Base-by-base conservation (phyloP, 2,888 invertebrate species). In the Cerceris rybyensis region DNA sequence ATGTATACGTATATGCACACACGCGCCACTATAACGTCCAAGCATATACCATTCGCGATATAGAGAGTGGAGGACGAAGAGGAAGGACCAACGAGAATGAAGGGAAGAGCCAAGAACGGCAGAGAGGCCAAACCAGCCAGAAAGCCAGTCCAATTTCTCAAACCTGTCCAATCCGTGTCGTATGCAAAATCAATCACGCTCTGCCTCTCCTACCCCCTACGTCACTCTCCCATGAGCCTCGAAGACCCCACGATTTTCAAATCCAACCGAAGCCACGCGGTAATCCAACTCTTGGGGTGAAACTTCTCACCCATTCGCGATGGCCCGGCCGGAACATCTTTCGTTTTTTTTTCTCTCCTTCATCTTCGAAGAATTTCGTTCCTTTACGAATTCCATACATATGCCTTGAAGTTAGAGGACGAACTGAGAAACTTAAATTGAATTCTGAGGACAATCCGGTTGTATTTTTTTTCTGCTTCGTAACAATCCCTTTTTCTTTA, bases 181-280 rank as follows among this genome's bases (percentile, higher is more conserved):
- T 90, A 92, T 92, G 92, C 91, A 91, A 92, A 92, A 92, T 92
- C 92, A 92, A 92, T 92, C 92, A 91, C 90, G 88, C 85, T 87
- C 83, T 70, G 81, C 78, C 80, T 73, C 82, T 76, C 80, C 81
- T 80, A 70, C 64, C 61, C 67, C 74, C 14, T 28, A 28, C 28
- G 28, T 60, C 75, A 50, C 46, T 60, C 39, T 14, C 54, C 70
- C 58, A 17, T 42, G 63, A 64, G 58, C 72, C 64, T 63, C 63
- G 54, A 61, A 76, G 82, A 70, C 78, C 81, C 81, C 73, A 75
- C 87, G 86, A 88, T 88, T 89, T 88, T 88, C 87, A 87, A 88
- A 89, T 86, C 88, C 85, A 71, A 80, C 87, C 86, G 84, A 86
- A 87, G 86, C 87, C 84, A 72, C 82, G 80, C 79, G 83, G 81